Conservation (phyloP, 2,797 vertebrate genomes). For the Myotis findleyi region DNA sequence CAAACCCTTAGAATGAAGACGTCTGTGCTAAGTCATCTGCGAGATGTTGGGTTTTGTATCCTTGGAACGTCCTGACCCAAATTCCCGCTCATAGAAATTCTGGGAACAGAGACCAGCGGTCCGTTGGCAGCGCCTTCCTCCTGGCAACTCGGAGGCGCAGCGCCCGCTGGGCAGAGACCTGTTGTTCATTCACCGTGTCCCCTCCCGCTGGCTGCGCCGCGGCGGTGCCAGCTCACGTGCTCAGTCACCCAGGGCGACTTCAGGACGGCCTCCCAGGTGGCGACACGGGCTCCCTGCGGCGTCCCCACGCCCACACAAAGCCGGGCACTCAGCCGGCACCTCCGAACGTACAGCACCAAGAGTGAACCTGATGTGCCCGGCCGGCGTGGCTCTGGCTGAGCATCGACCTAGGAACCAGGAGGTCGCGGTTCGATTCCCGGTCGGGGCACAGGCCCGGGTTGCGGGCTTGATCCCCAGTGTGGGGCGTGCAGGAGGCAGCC, state of each 20-base stretch:
- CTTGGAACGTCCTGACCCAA: not conserved
- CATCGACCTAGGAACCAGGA: too few relatives aligned
- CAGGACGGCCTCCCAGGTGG: not conserved
- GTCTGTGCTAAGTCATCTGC: not conserved
- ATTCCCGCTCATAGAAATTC: not conserved
- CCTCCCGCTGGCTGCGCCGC: fast-evolving
- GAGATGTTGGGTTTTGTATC: not conserved
- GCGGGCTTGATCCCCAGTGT: too few relatives aligned
- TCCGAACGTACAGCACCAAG: not conserved
- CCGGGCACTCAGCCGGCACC: not conserved
- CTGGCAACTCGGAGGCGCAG: not conserved
- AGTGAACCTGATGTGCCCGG: not conserved
- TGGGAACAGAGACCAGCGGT: fast-evolving
- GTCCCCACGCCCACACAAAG: not conserved
- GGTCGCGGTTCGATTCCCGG: too few relatives aligned
- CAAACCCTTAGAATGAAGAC: too few relatives aligned
- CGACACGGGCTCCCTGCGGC: not conserved
- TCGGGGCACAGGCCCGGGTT: too few relatives aligned
- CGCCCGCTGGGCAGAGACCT: not conserved
- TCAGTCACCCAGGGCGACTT: fast-evolving
- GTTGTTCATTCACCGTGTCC: fast-evolving
- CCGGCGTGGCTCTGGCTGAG: too few relatives aligned
- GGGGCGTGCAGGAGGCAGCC: too few relatives aligned
- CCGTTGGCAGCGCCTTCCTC: not conserved
- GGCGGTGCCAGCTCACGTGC: fast-evolving